Base-by-base conservation (phyloP, 2,113 vertebrate genomes). In the Phoxinus phoxinus region DNA sequence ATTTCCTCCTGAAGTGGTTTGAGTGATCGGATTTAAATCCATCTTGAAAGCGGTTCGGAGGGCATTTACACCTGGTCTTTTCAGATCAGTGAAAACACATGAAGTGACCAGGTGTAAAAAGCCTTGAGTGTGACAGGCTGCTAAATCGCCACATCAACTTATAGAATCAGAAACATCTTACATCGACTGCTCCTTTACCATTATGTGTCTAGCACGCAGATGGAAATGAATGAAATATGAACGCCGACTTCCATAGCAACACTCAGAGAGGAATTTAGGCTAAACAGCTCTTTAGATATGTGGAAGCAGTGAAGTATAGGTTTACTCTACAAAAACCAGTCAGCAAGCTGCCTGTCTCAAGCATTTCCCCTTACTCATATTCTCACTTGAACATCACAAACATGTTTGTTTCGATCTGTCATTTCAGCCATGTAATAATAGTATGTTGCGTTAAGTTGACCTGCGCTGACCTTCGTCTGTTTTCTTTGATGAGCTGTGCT, bases 111-210 rank as follows among this genome's bases (percentile, higher is more conserved):
- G 6, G 37, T 37, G 37, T 37, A 37, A 37, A 37, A 37, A 37
- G 32, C 0, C 32, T 41, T 41, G 21, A 21, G 12, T 32, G 19
- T 85, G 71, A 85, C 61, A 59, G 51, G 25, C 17, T 69, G 19
- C 59, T 82, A 81, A 81, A 85, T 85, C 80, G 10, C 77, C 32
- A 58, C 48, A 21, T 35, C 72, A 53, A 48, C 67, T 79, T 37
- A 35, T 53, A 48, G 37, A 48, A 81, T 19, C n/a, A 46, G 8
- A 48, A 59, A 44, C 17, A 63, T 56, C 41, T 59, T 17, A 13
- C 76, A 82, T 63, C 71, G 77, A 12, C 35, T 65, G 83, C 35
- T 41, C 9, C 58, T 73, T 25, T 35, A 71, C 21, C 32, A 27
- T 74, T 48, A 48, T 27, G 25, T 27, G 56, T 58, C 21, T 12